Evolutionary conservation across 2,797 vertebrate genomes (phyloP), one percentile per base, ranked within the genome.

Genomic region (Cryptoblepharus egeriae): DNA sequence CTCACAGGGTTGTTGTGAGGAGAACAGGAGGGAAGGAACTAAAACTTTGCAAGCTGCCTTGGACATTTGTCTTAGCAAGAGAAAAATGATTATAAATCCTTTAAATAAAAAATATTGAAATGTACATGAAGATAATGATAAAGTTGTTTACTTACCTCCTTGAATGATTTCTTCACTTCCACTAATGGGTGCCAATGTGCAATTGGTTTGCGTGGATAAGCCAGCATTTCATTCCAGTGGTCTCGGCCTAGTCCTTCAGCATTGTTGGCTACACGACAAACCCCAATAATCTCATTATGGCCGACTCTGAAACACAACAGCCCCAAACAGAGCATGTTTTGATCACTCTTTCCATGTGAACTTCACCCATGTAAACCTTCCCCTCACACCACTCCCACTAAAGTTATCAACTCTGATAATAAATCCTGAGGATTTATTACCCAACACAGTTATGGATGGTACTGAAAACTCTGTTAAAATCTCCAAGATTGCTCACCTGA

Each of bases 161-260:
- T 99, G 95, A 98, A 98, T 69, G 98, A 99, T 85, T 98, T 99
- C 95, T 99, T 99, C 88, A 97, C 95, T 96, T 99, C 98, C 96
- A 97, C 96, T 90, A 99, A 95, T 58, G 96, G 97, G 93, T 99
- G 98, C 98, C 98, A 99, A 94, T 99, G 98, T 4, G 98, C 98
- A n/a, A 99, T 98, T 78, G 98, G 98, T 91, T 99, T 99, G 82
- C 98, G 96, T 0, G 98, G 98, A 82, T 99, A 99, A 0, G 98
- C 98, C 94, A 99, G 92, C 98, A 99, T 99, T 93, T 99, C 98
- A 3, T 98, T 99, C 98, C 98, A 99, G 95, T 99, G 98, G 95
- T 99, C 98, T 82, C 98, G 95, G 89, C 98, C 98, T 88, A 99
- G 96, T 3, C 98, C 98, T 81, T 99, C 98, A 0, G 98, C 98